Base-by-base conservation (phyloP, 2,113 vertebrate species). In the Sorex araneus region DNA sequence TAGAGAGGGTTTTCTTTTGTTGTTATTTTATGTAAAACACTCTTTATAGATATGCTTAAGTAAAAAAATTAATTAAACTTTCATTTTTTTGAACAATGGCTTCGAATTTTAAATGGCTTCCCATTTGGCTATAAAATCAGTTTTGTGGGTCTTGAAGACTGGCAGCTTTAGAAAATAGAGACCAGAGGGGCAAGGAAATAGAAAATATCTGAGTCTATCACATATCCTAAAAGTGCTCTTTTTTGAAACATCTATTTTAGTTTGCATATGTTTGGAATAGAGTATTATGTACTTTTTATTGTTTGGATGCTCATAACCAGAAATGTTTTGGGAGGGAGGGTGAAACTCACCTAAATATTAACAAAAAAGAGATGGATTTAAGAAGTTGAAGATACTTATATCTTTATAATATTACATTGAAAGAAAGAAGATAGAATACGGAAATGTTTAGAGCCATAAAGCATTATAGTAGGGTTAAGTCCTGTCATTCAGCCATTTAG, bases 241-340 rank as follows among this genome's bases (percentile, higher is more conserved):
- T 87, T 73, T 19, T 77, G 45, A 92, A 92, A 66, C 40, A 64
- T 27, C 8, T 87, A 50, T 84, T 93, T 88, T 23, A 67, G 25
- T 40, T 76, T 74, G 6, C 87, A 8, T 27, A 30, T 36, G 28
- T 34, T 12, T n/a, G 43, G 67, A 16, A 4, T 2, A 0, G 3
- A 6, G 2, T 36, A 7, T 13, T 67, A 40, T 45, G 6, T 18
- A 45, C 75, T 95, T 83, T 21, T 66, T 32, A 54, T 28, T 66
- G 6, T 73, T 47, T 69, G 54, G 23, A 54, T 92, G 75, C 19
- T 85, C 50, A 94, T 0, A 6, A 25, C n/a, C 10, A 43, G 23
- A 85, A 45, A 16, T 6, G 21, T 67, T n/a, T 84, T 91, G 23
- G 15, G 75, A 76, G 40, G 40, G 40, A 40, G 3, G 40, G 40